phyloP scores from a whole-genome alignment of 2,113 vertebrate species.

The Litocranius walleri region DNA sequence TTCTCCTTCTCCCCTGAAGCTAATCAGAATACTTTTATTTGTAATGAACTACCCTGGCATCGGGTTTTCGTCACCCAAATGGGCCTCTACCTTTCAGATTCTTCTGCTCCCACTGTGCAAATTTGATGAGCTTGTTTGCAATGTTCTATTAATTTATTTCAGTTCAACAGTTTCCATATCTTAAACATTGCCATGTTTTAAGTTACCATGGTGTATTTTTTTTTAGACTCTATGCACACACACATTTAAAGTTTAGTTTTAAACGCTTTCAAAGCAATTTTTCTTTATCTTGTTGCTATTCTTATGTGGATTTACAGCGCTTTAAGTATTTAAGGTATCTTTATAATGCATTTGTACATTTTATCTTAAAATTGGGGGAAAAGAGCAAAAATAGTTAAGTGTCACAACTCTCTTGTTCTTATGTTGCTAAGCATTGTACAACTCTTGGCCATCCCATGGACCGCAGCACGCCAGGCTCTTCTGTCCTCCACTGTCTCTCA shows the following conservation, averaged over 20 bases:
- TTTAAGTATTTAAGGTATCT: not conserved
- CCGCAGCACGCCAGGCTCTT: not conserved
- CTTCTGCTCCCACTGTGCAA: not conserved
- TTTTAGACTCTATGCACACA: not conserved
- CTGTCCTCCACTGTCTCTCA: not conserved
- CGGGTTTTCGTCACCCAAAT: conserved; percentile 54
- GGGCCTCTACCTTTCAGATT: not conserved
- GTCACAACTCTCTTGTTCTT: not conserved
- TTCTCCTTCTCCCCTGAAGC: conserved; percentile 24
- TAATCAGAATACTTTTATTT: conserved; percentile 22
- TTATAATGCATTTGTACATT: not conserved
- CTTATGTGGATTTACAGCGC: not conserved
- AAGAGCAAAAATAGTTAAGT: not conserved
- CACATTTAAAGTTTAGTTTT: not conserved
- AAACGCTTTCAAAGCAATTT: conserved; percentile 10
- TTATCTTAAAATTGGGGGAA: not conserved
- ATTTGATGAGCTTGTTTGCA: conserved; percentile 24
- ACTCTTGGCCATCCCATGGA: not conserved
- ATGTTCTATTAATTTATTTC: conserved; percentile 44
- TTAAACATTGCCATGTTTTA: conserved; percentile 5
- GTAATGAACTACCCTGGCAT: not conserved
- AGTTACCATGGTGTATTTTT: not conserved
- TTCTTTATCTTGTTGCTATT: not conserved
- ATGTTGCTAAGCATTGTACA: rapidly evolving
- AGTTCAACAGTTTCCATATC: conserved; percentile 15